These are phyloP conservation scores for Rhineura floridana DNA, from an alignment of 2,113 vertebrate species.

Conservation along the genomic window DNA sequence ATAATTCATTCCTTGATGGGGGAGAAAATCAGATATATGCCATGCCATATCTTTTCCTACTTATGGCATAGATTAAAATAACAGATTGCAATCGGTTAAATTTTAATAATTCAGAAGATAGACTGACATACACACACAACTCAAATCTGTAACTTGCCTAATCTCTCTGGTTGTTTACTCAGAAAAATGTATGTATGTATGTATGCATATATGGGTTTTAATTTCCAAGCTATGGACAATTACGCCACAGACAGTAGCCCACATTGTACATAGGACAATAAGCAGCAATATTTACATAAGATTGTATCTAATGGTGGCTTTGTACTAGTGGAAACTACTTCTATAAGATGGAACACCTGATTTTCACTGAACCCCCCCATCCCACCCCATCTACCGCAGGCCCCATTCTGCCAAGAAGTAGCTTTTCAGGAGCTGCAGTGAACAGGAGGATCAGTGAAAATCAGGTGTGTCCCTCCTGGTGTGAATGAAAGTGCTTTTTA, in stretches of 20 bases:
- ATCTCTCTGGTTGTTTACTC: not conserved
- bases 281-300: not conserved
- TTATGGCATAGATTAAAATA: not conserved
- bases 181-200: too few species aligned
- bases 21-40: slow-evolving; percentile 32
- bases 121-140: not conserved
- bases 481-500: too few species aligned
- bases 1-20: slow-evolving; percentile 29
- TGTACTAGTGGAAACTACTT: not conserved
- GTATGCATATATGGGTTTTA: too few species aligned
- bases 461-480: not conserved
- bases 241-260: not conserved
- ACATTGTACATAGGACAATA: not conserved
- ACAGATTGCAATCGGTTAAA: slow-evolving; percentile 8
- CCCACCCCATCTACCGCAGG: too few species aligned
- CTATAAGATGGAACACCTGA: not conserved
- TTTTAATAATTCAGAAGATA: not conserved
- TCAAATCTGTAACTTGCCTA: not conserved
- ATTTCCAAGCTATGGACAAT: not conserved
- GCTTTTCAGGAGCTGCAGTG: not conserved
- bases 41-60: slow-evolving; percentile 17
- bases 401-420: not conserved
- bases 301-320: not conserved
- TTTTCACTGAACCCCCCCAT: too few species aligned
- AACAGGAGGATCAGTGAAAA: not conserved